Evolutionary conservation across 1,140 invertebrate genomes (phyloP).

Genomic region (Orussus abietinus): DNA sequence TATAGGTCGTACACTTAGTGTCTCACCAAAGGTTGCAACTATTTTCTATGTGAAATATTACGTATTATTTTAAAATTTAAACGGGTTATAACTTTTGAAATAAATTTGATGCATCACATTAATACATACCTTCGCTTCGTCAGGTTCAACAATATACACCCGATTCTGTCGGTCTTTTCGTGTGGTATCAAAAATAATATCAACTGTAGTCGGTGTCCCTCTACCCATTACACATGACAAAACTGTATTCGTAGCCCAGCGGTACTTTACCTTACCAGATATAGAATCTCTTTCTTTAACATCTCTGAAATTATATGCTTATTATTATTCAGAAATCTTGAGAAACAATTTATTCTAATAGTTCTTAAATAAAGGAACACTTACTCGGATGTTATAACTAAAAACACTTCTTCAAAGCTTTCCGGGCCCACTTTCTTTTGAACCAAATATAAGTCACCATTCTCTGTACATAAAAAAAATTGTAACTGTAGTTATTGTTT

Average conservation of each 20-base stretch:
- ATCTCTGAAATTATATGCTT: slow-evolving; percentile 27
- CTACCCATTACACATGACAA: slow-evolving; percentile 55
- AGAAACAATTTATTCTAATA: slow-evolving; percentile 9
- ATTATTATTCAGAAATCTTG: slow-evolving; percentile 4
- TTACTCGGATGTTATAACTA: slow-evolving; percentile 43
- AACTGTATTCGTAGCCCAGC: slow-evolving; percentile 58
- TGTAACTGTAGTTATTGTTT: too few species aligned
- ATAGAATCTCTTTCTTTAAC: slow-evolving; percentile 52
- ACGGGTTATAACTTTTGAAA: neutral
- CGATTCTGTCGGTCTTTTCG: slow-evolving; percentile 56
- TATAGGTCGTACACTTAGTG: slow-evolving; percentile 53
- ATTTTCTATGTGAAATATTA: slow-evolving; percentile 49
- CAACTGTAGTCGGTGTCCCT: slow-evolving; percentile 52
- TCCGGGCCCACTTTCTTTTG: slow-evolving; percentile 34
- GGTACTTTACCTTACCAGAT: slow-evolving; percentile 52
- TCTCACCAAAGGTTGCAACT: slow-evolving; percentile 49
- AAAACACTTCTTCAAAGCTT: slow-evolving; percentile 43
- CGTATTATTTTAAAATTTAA: slow-evolving; percentile 4
- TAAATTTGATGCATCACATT: neutral
- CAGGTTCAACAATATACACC: slow-evolving; percentile 55
- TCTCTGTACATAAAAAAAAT: slow-evolving; percentile 29
- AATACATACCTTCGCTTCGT: slow-evolving; percentile 54
- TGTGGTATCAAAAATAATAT: slow-evolving; percentile 61
- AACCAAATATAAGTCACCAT: slow-evolving; percentile 41
- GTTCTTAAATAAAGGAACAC: slow-evolving; percentile 14